These are phyloP conservation scores for Hiodon alosoides DNA, from an alignment of 2,113 vertebrate genomes.

Conservation along the genomic window DNA sequence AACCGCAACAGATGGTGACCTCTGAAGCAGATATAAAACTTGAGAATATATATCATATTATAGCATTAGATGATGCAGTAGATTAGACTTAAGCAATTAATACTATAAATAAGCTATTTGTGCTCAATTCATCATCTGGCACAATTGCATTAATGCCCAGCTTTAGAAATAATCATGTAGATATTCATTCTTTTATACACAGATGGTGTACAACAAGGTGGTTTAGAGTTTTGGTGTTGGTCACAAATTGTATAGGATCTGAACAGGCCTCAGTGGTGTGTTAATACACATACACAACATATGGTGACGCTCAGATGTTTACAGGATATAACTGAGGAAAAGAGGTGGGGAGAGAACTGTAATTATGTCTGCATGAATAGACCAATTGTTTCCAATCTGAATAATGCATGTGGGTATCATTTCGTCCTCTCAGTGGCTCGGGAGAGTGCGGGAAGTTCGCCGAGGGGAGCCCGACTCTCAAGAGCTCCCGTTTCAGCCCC, in stretches of 20 bases:
- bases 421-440: conserved; percentile 63
- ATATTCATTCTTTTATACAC: not conserved
- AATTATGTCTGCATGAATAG: conserved; percentile 24
- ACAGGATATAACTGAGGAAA: not conserved
- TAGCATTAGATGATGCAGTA: conserved; percentile 44
- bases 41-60: conserved; percentile 43
- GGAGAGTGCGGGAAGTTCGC: conserved; percentile 67
- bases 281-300: not conserved
- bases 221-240: too few species aligned
- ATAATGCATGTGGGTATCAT: conserved; percentile 46
- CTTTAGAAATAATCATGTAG: not conserved
- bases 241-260: too few species aligned
- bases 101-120: conserved; percentile 36
- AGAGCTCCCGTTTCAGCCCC: conserved; percentile 70
- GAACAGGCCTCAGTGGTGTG: not conserved
- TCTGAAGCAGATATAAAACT: conserved; percentile 57
- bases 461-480: conserved; percentile 57
- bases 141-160: not conserved
- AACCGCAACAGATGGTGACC: conserved; percentile 50
- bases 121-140: conserved; percentile 29
- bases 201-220: too few species aligned
- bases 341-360: conserved; percentile 34
- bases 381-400: conserved; percentile 42
- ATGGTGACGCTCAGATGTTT: not conserved
- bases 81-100: conserved; percentile 53